A percentile compares a stretch with the other conserved stretches of the same genome.
Evolutionary conservation across 1,140 invertebrate genomes (phyloP).

Genomic region (Hyphantria cunea): DNA sequence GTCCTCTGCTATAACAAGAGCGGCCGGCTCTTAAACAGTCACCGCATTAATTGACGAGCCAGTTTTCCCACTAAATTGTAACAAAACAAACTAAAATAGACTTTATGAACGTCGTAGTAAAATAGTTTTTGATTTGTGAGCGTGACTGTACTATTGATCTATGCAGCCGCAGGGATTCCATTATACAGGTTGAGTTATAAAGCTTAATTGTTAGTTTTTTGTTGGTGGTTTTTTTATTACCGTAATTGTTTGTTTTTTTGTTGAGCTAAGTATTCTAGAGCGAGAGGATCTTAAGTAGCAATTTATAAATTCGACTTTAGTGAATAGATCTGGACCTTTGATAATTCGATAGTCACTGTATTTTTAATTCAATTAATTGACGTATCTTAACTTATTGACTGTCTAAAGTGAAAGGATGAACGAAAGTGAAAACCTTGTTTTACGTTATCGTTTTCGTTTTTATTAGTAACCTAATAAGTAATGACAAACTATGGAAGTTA

Average conservation of each 20-base stretch:
- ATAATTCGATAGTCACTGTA: too few species aligned
- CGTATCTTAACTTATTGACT: too few species aligned
- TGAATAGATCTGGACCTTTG: too few species aligned
- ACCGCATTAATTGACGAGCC: conserved; percentile 42
- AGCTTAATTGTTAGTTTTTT: conserved; percentile 2
- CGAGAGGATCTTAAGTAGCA: neutral
- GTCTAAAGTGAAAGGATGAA: too few species aligned
- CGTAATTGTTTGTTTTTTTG: conserved; percentile 11
- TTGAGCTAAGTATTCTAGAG: conserved; percentile 1
- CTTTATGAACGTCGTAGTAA: neutral
- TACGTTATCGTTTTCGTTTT: too few species aligned
- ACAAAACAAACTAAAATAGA: neutral
- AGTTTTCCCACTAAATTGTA: conserved; percentile 9
- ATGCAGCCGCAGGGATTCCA: conserved; percentile 30
- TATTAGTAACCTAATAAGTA: too few species aligned
- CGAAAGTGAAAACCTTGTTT: too few species aligned
- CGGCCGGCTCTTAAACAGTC: conserved; percentile 14
- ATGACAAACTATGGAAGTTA: too few species aligned
- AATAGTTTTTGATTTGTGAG: conserved; percentile 9
- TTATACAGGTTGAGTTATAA: conserved; percentile 23
- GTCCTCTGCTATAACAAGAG: conserved; percentile 14
- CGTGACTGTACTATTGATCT: conserved; percentile 25
- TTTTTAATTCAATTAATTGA: too few species aligned
- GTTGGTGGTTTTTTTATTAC: too few species aligned
- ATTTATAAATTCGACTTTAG: too few species aligned